Conservation (phyloP, 2,888 invertebrate species). For the Lasioglossum lativentre region DNA sequence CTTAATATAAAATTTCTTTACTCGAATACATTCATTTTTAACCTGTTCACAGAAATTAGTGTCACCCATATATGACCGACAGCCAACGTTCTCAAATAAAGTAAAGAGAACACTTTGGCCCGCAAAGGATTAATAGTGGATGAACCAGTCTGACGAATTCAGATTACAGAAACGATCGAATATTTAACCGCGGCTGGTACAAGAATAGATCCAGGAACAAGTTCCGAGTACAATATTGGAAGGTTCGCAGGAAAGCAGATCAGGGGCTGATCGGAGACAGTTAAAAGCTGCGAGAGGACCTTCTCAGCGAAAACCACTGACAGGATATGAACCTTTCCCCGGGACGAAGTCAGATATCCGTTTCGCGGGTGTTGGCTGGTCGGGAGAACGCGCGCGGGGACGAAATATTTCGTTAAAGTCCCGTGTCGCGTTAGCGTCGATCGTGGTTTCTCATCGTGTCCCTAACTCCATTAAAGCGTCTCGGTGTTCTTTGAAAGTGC, state of each 20-base stretch:
- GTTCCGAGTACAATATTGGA: background rate
- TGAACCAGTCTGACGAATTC: no score
- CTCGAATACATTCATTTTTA: no score
- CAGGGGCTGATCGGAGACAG: background rate
- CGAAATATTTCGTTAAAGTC: conserved; percentile 49
- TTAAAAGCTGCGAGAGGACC: background rate
- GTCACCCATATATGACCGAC: no score
- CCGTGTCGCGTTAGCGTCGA: conserved; percentile 58
- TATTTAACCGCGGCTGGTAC: background rate
- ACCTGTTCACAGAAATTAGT: no score
- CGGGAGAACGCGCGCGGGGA: background rate
- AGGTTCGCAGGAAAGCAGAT: background rate
- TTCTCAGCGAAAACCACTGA: background rate
- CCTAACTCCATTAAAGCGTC: conserved; percentile 60
- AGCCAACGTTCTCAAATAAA: no score
- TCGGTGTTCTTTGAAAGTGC: conserved; percentile 60
- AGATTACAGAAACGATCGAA: background rate
- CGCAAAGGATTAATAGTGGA: no score
- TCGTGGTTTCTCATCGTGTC: conserved; percentile 50
- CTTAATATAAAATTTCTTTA: no score
- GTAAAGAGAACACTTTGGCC: no score
- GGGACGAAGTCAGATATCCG: background rate
- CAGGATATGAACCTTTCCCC: background rate
- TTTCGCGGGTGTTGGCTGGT: background rate
- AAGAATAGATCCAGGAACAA: background rate